Conservation (phyloP, 2,888 invertebrate species). For the Salticus scenicus region DNA sequence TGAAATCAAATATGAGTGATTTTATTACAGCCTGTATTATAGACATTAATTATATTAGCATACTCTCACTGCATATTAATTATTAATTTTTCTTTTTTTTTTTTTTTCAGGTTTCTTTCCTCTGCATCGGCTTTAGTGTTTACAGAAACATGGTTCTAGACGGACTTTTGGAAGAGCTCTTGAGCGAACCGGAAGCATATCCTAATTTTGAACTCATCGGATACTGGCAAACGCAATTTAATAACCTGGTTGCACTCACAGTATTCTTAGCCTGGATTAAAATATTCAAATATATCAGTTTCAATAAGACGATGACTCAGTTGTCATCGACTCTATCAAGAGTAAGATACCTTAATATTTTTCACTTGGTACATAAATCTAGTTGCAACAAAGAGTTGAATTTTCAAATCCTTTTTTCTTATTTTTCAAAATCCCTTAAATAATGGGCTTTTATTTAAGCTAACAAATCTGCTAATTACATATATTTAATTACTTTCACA, state of each 20-base stretch:
- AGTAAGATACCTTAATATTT: constrained; percentile 77
- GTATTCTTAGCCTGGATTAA: constrained; percentile 84
- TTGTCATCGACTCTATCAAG: constrained; percentile 82
- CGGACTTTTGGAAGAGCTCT: constrained; percentile 76
- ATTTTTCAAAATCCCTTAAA: no score
- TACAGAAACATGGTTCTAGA: constrained; percentile 76
- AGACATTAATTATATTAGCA: no score
- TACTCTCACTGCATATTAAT: no score
- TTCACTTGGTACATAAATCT: no score
- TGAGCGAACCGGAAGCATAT: constrained; percentile 77
- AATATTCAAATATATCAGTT: constrained; percentile 85
- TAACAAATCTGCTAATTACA: no score
- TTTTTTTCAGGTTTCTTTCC: constrained; percentile 74
- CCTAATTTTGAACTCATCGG: constrained; percentile 81
- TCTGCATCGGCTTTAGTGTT: constrained; percentile 78
- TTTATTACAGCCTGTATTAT: no score
- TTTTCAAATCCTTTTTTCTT: no score
- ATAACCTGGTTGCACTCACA: constrained; percentile 80
- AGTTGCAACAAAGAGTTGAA: no score
- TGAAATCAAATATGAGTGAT: no score
- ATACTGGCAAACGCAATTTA: constrained; percentile 80
- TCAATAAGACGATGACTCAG: constrained; percentile 85
- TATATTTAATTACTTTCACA: no score
- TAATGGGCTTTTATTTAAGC: no score
- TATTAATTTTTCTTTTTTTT: no score